Evolutionary conservation across 2,113 vertebrate genomes (phyloP).

Genomic region (Halcyon malimbica): DNA sequence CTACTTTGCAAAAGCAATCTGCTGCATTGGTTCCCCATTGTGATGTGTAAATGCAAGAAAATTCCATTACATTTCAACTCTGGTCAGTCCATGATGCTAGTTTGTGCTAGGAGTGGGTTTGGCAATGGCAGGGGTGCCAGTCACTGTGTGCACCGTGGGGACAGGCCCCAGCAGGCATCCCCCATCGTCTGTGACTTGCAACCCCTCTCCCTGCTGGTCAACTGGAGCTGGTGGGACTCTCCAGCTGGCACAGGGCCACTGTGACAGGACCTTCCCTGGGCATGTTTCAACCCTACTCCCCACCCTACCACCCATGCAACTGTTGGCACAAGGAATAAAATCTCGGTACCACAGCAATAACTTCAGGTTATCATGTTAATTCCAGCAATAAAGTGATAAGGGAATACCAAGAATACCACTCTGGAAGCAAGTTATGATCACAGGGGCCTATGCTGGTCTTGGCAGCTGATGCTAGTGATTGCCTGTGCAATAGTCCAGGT

Average conservation of each 20-base stretch:
- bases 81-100: neutral
- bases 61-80: neutral
- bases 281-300: neutral
- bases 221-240: neutral
- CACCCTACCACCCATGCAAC: neutral
- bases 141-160: fast-evolving
- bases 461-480: neutral
- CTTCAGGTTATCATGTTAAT: neutral
- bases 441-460: fast-evolving
- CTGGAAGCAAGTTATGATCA: neutral
- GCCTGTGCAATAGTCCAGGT: neutral
- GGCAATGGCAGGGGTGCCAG: neutral
- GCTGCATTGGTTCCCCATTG: neutral
- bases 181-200: fast-evolving
- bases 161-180: neutral
- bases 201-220: fast-evolving
- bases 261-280: neutral
- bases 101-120: neutral
- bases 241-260: neutral
- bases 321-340: neutral
- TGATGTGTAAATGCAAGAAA: neutral
- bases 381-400: neutral
- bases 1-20: neutral
- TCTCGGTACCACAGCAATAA: neutral
- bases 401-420: neutral